Evolutionary conservation across 2,113 vertebrate species (phyloP), one percentile per base, ranked within the genome.

Genomic region (Neomonachus schauinslandi): DNA sequence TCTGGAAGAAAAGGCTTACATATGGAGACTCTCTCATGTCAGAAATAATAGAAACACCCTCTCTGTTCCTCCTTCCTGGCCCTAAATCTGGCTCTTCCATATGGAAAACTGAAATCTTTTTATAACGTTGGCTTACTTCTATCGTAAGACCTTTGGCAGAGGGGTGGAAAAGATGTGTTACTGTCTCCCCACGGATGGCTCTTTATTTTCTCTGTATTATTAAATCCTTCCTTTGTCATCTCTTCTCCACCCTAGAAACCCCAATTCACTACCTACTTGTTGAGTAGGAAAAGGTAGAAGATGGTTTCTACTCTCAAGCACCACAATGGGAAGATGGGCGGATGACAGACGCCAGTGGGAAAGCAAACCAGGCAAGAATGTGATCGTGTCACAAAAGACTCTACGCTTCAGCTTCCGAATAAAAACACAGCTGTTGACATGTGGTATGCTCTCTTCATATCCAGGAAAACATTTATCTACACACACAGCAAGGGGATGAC

Each of bases 51-150:
- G 89, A 83, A 80, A 96, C 86, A 90, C 82, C 12, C 39, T 85
- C 74, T 53, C 67, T 69, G 33, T 57, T 82, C 11, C 82, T 95
- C 65, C 55, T 72, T 81, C 39, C 69, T 42, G 51, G 89, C 69
- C 81, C 86, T 71, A 87, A 83, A 49, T 65, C 36, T 88, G 87
- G 63, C 79, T 96, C 42, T 88, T 95, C 55, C 57, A 39, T 74
- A 95, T 84, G 94, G 94, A 96, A 94, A 98, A 83, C 72, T 76
- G 77, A 91, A 84, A 91, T 96, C 89, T 95, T 92, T 95, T 71
- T 77, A 33, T 57, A 84, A 90, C 57, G 94, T 69, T 96, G 87
- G 83, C 53, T 77, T 76, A 31, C 46, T 57, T 82, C 49, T 94
- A 46, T 61, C 55, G 33, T 28, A 61, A 71, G 67, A 55, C 71